Percentiles rank a stretch among this genome's conserved stretches.
Evolutionary conservation across 2,113 vertebrate species (phyloP).

Genomic region (Albula goreensis): DNA sequence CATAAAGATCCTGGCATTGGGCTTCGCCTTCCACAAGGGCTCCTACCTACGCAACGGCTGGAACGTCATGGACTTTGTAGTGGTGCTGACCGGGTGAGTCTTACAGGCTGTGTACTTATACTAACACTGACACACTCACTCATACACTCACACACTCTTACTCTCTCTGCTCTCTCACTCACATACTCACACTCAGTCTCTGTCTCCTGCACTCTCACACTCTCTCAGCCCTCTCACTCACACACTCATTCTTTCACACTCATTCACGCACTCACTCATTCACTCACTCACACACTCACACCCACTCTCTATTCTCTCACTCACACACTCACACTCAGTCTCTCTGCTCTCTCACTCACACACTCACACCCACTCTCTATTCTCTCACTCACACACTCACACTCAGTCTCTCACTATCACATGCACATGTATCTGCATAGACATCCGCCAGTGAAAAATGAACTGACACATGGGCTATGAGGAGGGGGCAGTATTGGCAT

Average conservation of each 20-base stretch:
- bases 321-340: background rate
- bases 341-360: background rate
- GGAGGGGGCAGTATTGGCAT: too few relatives aligned
- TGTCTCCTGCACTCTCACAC: background rate
- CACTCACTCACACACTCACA: background rate
- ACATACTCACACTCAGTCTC: background rate
- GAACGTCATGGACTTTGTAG: slow-evolving; percentile 95
- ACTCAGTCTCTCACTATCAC: background rate
- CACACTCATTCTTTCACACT: background rate
- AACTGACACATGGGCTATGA: too few relatives aligned
- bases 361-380: background rate
- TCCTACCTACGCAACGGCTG: slow-evolving; percentile 92
- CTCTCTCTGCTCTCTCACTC: background rate
- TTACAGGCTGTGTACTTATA: background rate
- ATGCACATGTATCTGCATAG: background rate
- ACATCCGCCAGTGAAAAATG: background rate
- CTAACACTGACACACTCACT: background rate
- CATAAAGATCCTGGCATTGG: slow-evolving; percentile 92
- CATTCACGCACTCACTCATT: background rate
- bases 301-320: too few relatives aligned
- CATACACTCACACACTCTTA: background rate
- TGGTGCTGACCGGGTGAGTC: slow-evolving; percentile 8
- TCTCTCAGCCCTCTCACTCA: background rate
- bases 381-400: background rate
- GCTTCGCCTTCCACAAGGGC: slow-evolving; percentile 91